Evolutionary conservation across 2,113 vertebrate species (phyloP), one percentile per base, ranked within the genome.

Genomic region (Chelonoidis abingdonii): DNA sequence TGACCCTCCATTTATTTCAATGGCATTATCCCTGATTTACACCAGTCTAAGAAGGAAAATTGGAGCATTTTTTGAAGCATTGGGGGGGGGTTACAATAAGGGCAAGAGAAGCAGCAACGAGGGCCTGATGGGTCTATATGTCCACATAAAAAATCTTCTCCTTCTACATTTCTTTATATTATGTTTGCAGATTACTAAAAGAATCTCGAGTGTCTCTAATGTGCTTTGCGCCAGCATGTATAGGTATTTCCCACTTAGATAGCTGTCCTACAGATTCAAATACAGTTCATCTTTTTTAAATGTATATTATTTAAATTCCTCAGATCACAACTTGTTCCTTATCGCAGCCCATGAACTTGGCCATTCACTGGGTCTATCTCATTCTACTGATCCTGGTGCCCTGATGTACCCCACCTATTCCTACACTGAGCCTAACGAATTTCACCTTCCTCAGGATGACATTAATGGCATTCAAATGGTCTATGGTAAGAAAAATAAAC

Each of bases 271-370:
- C 84, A 54, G 31, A 59, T 3, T 50, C 5, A 93, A 52, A 82
- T 4, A 24, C 10, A 17, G 72, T 86, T 93, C 82, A 65, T 27
- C 7, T 8, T 2, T 56, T 80, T 83, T 21, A 11, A 25, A 19
- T 6, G 47, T 27, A 47, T 25, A 3, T 95, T 4, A 62, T 65
- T 95, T 96, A 52, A 84, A 14, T 96, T 94, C 31, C 54, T n/a
- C 95, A 99, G 99, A 98, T 6, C 98, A 98, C 78, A 98, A 99
- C 84, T 98, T 99, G 88, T 99, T 99, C 97, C 80, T 99, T 78
- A 99, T 99, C 53, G 97, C 99, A 80, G 99, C 99, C 86, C 99
- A 99, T 95, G 99, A 99, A 96, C 98, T 99, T 82, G 99, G 99
- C 62, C 99, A 99, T 95, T 98, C 99, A 0, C 89, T 99, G 94